Evolutionary conservation across 2,797 vertebrate genomes (phyloP), one percentile per base, ranked within the genome.

Genomic region (Typhlichthys subterraneus): DNA sequence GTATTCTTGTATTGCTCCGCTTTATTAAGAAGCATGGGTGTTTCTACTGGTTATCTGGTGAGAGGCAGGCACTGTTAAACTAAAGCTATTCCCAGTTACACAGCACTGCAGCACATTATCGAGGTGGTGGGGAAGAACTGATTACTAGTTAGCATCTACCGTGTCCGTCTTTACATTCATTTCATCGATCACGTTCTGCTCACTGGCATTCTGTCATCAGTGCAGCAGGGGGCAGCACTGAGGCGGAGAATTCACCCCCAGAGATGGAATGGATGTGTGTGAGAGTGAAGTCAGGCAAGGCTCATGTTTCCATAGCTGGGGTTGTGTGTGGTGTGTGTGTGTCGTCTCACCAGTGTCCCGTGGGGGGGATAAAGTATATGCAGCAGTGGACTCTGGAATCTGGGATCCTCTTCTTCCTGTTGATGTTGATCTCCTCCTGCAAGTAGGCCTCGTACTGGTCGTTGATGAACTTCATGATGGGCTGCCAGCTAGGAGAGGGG

Each of bases 391-490:
- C 96, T 4, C 97, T 89, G 0, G 95, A 96, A 91, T 99, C 97
- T 0, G 95, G 96, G 85, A 99, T 99, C 70, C 94, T 93, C 73
- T 95, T 98, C 94, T 99, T 99, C 10, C 96, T 88, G 87, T 98
- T 91, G 51, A 99, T 96, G 89, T 96, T 95, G 80, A 99, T 94
- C 53, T 99, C 97, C 75, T 99, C 97, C 85, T 98, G 96, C 75
- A 99, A 91, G 83, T 98, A 99, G 53, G 93, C 95, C 88, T 99
- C 97, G 0, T 99, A 99, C 85, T 99, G 97, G 69, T 98, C 95
- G 0, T 98, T 97, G 85, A 99, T 99, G 85, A 99, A 99, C 91
- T 96, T 96, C 96, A 98, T 99, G 67, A 99, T 99, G 80, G 97
- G 97, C 90, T 97, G 94, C 97, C 97, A 99, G 89, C 97, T 99